phyloP scores from a whole-genome alignment of 2,797 vertebrate genomes.

The Pteropus rufus region DNA sequence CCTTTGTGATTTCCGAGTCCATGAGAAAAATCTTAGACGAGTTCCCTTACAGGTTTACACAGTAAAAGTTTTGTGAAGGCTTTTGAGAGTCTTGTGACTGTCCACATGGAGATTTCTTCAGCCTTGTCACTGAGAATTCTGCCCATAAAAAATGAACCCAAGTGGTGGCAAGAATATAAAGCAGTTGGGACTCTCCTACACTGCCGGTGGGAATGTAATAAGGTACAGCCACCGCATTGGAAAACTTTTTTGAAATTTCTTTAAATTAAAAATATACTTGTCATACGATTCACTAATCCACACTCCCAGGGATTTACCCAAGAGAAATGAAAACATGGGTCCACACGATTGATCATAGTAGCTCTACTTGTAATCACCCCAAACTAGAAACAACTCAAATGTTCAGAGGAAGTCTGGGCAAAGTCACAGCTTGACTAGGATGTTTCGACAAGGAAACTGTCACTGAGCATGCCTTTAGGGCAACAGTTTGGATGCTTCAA shows the following conservation, averaged over 20 bases:
- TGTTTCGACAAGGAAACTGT: background rate
- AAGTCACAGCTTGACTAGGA: background rate
- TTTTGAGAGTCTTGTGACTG: background rate
- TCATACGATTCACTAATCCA: background rate
- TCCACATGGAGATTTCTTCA: rapidly evolving
- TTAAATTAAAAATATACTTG: background rate
- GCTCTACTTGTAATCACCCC: background rate
- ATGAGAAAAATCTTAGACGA: background rate
- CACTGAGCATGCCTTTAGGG: background rate
- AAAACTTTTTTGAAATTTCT: background rate
- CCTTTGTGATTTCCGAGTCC: background rate
- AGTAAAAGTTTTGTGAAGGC: background rate
- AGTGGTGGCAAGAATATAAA: background rate
- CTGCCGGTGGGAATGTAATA: background rate
- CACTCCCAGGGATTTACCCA: background rate
- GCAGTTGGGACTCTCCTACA: rapidly evolving
- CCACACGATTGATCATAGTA: background rate
- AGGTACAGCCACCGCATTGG: background rate
- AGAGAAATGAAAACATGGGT: background rate
- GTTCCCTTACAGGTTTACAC: background rate
- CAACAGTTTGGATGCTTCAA: background rate
- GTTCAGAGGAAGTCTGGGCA: background rate
- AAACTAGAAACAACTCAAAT: background rate
- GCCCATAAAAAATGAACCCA: background rate
- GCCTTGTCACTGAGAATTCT: background rate